phyloP scores from a whole-genome alignment of 1,140 invertebrate species.

The Andricus grossulariae region DNA sequence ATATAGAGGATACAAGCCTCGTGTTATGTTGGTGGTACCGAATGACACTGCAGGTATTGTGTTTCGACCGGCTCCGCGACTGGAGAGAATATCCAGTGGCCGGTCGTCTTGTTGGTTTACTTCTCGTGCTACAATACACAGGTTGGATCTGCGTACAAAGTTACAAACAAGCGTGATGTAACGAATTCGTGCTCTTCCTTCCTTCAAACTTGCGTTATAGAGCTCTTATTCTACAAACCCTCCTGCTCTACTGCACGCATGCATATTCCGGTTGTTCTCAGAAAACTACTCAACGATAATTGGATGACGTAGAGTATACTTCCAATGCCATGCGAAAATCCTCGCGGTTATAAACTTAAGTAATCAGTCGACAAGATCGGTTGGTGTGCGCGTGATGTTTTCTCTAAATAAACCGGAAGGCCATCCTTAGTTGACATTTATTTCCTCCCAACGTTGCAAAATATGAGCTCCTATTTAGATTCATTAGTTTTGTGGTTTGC shows the following conservation, averaged over 20 bases:
- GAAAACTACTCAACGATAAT: constrained; percentile 27
- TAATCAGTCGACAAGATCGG: not conserved
- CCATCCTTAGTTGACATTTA: not conserved
- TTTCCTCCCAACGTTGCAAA: not conserved
- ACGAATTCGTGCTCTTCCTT: constrained; percentile 66
- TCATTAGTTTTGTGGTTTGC: not conserved
- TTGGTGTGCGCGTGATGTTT: constrained; percentile 5
- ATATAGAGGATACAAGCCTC: constrained; percentile 26
- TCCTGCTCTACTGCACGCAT: not conserved
- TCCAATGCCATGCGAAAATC: constrained; percentile 13
- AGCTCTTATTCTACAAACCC: not conserved
- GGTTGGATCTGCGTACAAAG: constrained; percentile 48
- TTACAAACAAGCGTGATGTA: constrained; percentile 59
- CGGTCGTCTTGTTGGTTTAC: constrained; percentile 39
- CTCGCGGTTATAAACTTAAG: not conserved
- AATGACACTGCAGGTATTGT: constrained; percentile 59
- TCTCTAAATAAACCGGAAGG: not conserved
- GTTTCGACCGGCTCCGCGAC: constrained; percentile 45
- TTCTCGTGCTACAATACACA: constrained; percentile 38
- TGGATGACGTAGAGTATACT: constrained; percentile 2
- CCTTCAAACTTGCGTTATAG: not conserved
- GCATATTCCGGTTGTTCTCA: not conserved
- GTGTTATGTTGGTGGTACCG: constrained; percentile 32
- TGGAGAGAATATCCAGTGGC: constrained; percentile 46
- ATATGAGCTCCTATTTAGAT: not conserved